Evolutionary conservation across 2,113 vertebrate genomes (phyloP), one percentile per base, ranked within the genome.

Genomic region (Lethenteron camtschaticum): DNA sequence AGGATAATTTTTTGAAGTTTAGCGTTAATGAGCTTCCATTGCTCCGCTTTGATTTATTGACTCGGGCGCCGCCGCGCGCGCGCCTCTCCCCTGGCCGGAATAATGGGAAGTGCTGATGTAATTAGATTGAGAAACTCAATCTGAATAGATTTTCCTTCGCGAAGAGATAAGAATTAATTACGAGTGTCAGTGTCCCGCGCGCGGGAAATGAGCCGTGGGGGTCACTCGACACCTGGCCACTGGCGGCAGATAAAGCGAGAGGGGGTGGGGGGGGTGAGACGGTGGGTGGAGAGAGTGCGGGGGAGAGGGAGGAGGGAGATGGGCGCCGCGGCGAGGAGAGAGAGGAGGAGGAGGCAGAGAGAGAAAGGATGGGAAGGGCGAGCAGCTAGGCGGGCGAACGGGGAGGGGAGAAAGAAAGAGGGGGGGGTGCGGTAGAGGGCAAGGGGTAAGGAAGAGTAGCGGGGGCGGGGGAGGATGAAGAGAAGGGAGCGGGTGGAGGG

Each of bases 151-250:
- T 79, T 69, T 77, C 73, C 73, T 72, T 69, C 72, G 73, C 69
- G 63, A 75, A 76, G 68, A 81, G 76, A 78, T 80, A 76, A 76
- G 74, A 78, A 83, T 79, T 83, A 80, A 80, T 79, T 80, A 81
- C 76, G 75, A 81, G 76, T 73, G 75, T 73, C 58, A 70, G 71
- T 76, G 75, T 75, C 41, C 24, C 24, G 8, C n/a, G n/a, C 24
- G 63, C 63, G n/a, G 63, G 8, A 66, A 66, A 66, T 66, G 63
- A 66, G 63, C n/a, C 63, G 63, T 8, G 24, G 24, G 63, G 63
- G 63, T 66, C 63, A 66, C n/a, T 16, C 24, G n/a, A 66, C n/a
- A n/a, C 63, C 63, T 66, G 63, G 63, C 63, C 24, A 24, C n/a
- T 24, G n/a, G 13, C 59, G 59, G 59, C 59, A 63, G 59, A 63